Evolutionary conservation across 1,140 invertebrate species (phyloP).

Genomic region (Heliconius hewitsoni): DNA sequence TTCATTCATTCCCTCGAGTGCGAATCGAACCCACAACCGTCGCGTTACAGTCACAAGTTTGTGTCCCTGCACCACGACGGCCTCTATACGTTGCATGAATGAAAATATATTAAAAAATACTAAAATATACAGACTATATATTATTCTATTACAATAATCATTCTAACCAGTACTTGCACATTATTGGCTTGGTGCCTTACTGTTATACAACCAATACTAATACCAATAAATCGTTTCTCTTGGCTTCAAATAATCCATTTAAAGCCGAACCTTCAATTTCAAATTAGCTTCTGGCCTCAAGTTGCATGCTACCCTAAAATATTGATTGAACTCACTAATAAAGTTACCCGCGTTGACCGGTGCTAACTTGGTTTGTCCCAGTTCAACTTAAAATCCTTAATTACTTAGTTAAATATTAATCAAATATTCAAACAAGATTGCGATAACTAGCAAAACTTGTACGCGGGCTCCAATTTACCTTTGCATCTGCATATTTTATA

Average conservation of each 20-base stretch:
- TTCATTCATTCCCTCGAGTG: no score
- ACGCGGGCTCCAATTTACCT: conserved; percentile 1
- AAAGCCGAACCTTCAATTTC: not conserved
- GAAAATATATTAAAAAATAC: no score
- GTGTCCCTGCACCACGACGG: no score
- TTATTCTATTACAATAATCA: not conserved
- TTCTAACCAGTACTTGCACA: not conserved
- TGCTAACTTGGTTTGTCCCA: conserved; percentile 23
- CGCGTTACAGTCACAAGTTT: no score
- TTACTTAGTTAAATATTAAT: conserved; percentile 37
- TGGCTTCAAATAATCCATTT: conserved; percentile 9
- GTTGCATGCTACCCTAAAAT: conserved; percentile 10
- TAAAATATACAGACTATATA: not conserved
- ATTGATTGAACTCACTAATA: conserved; percentile 27
- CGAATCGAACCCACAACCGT: no score
- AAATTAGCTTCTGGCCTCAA: not conserved
- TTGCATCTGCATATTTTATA: conserved; percentile 1
- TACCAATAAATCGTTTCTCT: conserved; percentile 11
- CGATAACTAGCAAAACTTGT: conserved; percentile 13
- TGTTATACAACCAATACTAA: conserved; percentile 7
- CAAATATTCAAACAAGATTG: conserved; percentile 38
- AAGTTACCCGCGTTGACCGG: conserved; percentile 24
- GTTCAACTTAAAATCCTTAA: conserved; percentile 37
- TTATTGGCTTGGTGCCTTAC: not conserved
- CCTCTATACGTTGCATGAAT: no score